Evolutionary conservation across 2,888 invertebrate species (phyloP), one percentile per base, ranked within the genome.

Genomic region (Branchellion lobata): DNA sequence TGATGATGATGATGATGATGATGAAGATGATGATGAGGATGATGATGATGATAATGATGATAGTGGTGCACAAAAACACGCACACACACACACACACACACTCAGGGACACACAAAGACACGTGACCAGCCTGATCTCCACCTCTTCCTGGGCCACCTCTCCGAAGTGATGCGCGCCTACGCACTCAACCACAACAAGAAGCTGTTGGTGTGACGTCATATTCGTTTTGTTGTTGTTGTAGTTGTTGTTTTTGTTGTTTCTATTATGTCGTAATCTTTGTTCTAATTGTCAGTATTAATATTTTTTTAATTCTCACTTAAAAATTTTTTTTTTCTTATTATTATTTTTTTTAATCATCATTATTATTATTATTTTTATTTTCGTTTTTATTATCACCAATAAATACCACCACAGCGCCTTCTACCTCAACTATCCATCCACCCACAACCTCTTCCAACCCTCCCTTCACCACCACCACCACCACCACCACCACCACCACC

Each of bases 61-160:
- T 76, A 5, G n/a, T 68, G 61, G 81, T 83, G 76, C 57, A 40
- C 57, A 80, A 8, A 81, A 82, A 47, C 72, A 78, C 33, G 81
- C n/a, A n/a, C n/a, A n/a, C n/a, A n/a, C n/a, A n/a, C n/a, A n/a
- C n/a, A n/a, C n/a, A n/a, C n/a, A 47, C 47, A 8, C 47, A 14
- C 27, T 18, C 65, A 83, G 33, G 74, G 82, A 11, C 84, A 84
- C 77, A 80, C 80, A 34, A 81, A 81, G 76, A 83, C 84, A 29
- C 81, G 83, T 36, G 82, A 84, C 74, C 84, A 84, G 80, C 88
- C 90, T 29, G 90, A 90, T 81, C 92, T 83, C 89, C 89, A 82
- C 79, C 85, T 86, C 11, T 87, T 94, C 77, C 86, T 94, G 2
- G 87, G 89, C 24, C 89, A 90, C 81, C 94, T 92, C 91, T 88